Evolutionary conservation across 2,797 vertebrate species (phyloP), one percentile per base, ranked within the genome.

Genomic region (Sebastes diploproa): DNA sequence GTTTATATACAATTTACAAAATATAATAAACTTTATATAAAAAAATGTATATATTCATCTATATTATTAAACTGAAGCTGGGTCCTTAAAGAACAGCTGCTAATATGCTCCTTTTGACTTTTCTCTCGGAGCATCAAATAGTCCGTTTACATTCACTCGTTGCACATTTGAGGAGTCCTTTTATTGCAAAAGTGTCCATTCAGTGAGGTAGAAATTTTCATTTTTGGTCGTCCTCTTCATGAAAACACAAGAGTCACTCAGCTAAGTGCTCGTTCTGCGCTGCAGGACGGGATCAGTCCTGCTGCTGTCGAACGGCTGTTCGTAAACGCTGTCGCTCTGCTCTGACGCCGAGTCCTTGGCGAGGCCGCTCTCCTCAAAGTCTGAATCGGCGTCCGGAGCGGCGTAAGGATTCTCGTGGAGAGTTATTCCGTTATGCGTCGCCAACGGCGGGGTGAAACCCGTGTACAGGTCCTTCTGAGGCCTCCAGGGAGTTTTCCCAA

Each of bases 1-100:
- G 96, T 97, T 97, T 97, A 97, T 97, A 97, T 96, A 97, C 84
- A 94, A 93, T 97, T 97, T 97, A 98, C 96, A 97, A 96, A 96
- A 95, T 95, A 95, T 85, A 96, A 95, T 96, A 92, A 92, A 95
- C 92, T 95, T 95, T 95, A 91, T 93, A 97, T 96, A 96, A 96
- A 93, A 91, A 91, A 96, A 93, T 69, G 90, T 96, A 96, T 87
- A 93, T 95, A 96, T 93, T 95, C 92, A 94, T 95, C 93, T 94
- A 91, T 94, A 92, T 93, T 95, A 94, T 94, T 95, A 89, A 93
- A 95, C 91, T 94, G 92, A 94, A 92, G 93, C 91, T 89, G 82
- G 72, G 86, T 89, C 93, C 91, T 86, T 86, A 89, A 78, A 73
- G 60, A 89, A 84, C 76, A 72, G 83, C 75, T 75, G 72, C 66